A percentile compares a stretch with the other conserved stretches of the same genome.
phyloP scores from a whole-genome alignment of 2,888 invertebrate species.

The Glyphotaelius pellucidus region DNA sequence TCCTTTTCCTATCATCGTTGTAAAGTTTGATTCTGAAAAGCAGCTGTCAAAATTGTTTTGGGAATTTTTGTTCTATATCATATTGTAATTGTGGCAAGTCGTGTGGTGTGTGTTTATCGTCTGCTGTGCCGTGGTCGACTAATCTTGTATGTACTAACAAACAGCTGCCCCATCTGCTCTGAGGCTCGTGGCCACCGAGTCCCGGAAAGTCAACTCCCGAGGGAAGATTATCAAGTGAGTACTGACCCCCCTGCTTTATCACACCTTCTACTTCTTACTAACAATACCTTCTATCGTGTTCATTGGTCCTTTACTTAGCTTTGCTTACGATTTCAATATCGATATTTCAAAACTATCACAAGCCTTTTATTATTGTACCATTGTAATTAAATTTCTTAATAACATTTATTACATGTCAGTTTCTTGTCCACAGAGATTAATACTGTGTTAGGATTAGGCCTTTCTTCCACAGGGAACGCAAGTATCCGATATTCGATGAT shows the following conservation, averaged over 20 bases:
- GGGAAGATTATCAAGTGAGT: conserved; percentile 65
- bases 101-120: not conserved
- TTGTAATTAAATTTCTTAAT: not conserved
- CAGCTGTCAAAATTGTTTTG: not conserved
- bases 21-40: not conserved
- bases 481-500: too few species aligned
- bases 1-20: not conserved
- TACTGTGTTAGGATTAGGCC: too few species aligned
- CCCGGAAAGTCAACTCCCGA: conserved; percentile 57
- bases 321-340: not conserved
- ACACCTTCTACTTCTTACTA: conserved; percentile 23
- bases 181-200: conserved; percentile 61
- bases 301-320: not conserved
- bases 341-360: not conserved
- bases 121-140: conserved; percentile 8
- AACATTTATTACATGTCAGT: not conserved
- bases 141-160: conserved; percentile 55
- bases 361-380: not conserved
- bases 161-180: conserved; percentile 63
- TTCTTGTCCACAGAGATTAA: not conserved
- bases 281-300: not conserved
- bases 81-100: not conserved
- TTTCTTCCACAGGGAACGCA: too few species aligned
- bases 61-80: not conserved
- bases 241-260: not conserved